Percentiles rank a stretch among this genome's conserved stretches.
Conservation (phyloP, 2,113 vertebrate species). For the Channa argus region DNA sequence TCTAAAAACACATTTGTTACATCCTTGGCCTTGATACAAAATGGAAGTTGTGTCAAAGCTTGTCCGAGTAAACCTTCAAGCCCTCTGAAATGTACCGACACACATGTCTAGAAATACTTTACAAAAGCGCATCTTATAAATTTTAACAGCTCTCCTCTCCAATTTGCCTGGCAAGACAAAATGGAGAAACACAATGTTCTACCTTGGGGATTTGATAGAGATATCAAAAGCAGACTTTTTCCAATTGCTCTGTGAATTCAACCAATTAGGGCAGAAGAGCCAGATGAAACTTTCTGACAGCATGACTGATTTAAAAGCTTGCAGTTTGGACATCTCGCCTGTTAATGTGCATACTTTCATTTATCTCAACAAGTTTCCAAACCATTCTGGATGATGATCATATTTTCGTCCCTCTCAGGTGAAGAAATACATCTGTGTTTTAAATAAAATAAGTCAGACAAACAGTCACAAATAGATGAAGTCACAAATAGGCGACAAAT, state of each 20-base stretch:
- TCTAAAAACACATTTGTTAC: neutral
- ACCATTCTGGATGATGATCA: constrained; percentile 20
- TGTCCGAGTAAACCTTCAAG: constrained; percentile 45
- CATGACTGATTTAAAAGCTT: constrained; percentile 37
- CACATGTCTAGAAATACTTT: constrained; percentile 52
- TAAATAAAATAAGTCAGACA: neutral
- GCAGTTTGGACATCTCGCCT: constrained; percentile 13
- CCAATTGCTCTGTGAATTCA: constrained; percentile 52
- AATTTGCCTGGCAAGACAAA: constrained; percentile 36
- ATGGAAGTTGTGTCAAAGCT: constrained; percentile 43
- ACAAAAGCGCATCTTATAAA: constrained; percentile 59
- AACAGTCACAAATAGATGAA: constrained; percentile 17
- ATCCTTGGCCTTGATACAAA: constrained; percentile 29
- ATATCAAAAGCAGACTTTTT: constrained; percentile 51
- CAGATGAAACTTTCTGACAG: constrained; percentile 35
- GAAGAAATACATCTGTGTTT: neutral
- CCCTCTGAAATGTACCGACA: constrained; percentile 30
- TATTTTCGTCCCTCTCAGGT: constrained; percentile 5
- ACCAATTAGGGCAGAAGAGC: constrained; percentile 54
- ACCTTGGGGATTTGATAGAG: constrained; percentile 54
- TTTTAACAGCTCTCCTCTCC: constrained; percentile 48
- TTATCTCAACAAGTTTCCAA: constrained; percentile 41
- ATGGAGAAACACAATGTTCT: constrained; percentile 45
- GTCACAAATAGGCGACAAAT: neutral
- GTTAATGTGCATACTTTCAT: constrained; percentile 26